Base-by-base conservation (phyloP, 2,888 invertebrate species). In the Dolichomitus sp. region DNA sequence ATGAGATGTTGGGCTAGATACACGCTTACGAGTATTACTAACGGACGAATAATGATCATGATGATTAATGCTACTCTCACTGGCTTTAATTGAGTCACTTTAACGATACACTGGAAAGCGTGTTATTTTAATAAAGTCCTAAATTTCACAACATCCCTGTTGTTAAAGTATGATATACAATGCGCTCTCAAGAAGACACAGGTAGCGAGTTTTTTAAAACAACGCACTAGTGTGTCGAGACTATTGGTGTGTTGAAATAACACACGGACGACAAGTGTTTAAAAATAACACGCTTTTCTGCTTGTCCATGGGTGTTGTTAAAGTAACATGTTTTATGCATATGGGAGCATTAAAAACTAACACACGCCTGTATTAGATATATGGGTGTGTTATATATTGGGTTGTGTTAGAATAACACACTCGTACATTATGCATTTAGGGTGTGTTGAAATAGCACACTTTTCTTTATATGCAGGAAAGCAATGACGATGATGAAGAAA, bases 1-100 rank as follows among this genome's bases (percentile, higher is more conserved):
- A 57, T 42, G 54, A 70, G 27, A 42, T 30, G 52, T 69, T 23
- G 54, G 23, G 17, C 77, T 72, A 70, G 27, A 57, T 37, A 63
- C 59, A 61, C 76, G 66, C 72, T 72, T 30, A 76, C 40, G 66
- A 66, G 42, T 59, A 33, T 80, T 66, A 9, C 59, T 50, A 68
- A 76, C 59, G 4, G 1, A 59, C 23, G 54, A 81, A 81, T 45
- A 42, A 59, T 2, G 14, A 76, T 50, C 17, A 52, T 63, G 52
- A 4, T 61, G 14, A 27, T 33, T 45, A 40, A 3, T 7, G 2
- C 11, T 17, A 2, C 14, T 59, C n/a, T 30, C 30, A 30, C 30
- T 37, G 37, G 17, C 4, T 37, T 17, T 9, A 4, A 37, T 5
- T 11, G 9, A 37, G 17, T 33, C 33, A 33, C 30, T n/a, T 33